phyloP scores from a whole-genome alignment of 2,113 vertebrate genomes.

The zebrafish (Danio rerio) region GRCz12tu NC_133183.1:57810001-57810500 shows the following conservation, averaged over 20 bases:
- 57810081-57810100: no score
- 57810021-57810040: no score
- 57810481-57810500: slow-evolving; percentile 85
- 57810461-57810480: slow-evolving; percentile 88
- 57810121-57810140: slow-evolving; percentile 54
- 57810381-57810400: neutral
- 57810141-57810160: slow-evolving; percentile 61
- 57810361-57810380: neutral
- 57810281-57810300: neutral
- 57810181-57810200: slow-evolving; percentile 67
- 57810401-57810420: slow-evolving; percentile 75
- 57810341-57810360: neutral
- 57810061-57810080: no score
- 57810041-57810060: no score
- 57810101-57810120: no score
- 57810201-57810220: slow-evolving; percentile 71
- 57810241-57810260: slow-evolving; percentile 29
- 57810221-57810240: slow-evolving; percentile 69
- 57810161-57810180: slow-evolving; percentile 62
- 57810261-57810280: neutral
- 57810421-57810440: slow-evolving; percentile 91
- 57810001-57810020: no score
- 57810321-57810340: neutral
- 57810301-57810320: slow-evolving; percentile 20
- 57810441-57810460: slow-evolving; percentile 79